Base-by-base conservation (phyloP, 92 coral and sea anemone genomes). In the Porites rus region DNA sequence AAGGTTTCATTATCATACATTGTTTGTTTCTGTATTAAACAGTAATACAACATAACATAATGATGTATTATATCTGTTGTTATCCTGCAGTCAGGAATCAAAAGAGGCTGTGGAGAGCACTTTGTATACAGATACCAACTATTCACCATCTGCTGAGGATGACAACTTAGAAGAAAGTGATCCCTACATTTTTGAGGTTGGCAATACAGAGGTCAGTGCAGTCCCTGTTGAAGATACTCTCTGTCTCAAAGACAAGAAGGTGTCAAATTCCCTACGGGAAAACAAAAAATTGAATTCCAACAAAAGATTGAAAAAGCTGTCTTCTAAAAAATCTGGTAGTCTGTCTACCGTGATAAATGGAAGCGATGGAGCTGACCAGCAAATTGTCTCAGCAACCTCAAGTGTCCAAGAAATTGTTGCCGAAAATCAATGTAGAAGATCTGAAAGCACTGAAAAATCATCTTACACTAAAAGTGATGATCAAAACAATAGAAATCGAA, bases 151-250 rank as follows among this genome's bases (percentile, higher is more conserved):
- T 4, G 60, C 1, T 12, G 43, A 10, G 18, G 63, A 72, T 50
- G 80, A 69, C 7, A 68, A 24, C 89, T 22, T 67, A 6, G 90
- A 86, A 20, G 75, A 79, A 22, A 86, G 90, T 43, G 90, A 86
- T 73, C 85, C 89, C 7, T 13, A 69, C 66, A 74, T 78, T 28
- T 86, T 79, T 71, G 6, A 22, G 22, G 1, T 17, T 74, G 64
- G 31, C 38, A 17, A 52, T 51, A 18, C 64, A 22, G 77, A 69
- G 28, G 51, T 7, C 58, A 50, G 59, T n/a, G 72, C 3, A 9
- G 74, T 50, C 60, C 7, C 87, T 62, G 74, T 43, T 28, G 19
- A 54, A 0, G 50, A 10, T 60, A 70, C 65, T 20, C 2, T 28
- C 10, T 21, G 68, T 38, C 51, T 74, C 17, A 70, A 59, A 46